A percentile compares a stretch with the other conserved stretches of the same genome.
These are phyloP conservation scores for Eptesicus fuscus DNA, from an alignment of 2,113 vertebrate genomes.

Conservation along the genomic window DNA sequence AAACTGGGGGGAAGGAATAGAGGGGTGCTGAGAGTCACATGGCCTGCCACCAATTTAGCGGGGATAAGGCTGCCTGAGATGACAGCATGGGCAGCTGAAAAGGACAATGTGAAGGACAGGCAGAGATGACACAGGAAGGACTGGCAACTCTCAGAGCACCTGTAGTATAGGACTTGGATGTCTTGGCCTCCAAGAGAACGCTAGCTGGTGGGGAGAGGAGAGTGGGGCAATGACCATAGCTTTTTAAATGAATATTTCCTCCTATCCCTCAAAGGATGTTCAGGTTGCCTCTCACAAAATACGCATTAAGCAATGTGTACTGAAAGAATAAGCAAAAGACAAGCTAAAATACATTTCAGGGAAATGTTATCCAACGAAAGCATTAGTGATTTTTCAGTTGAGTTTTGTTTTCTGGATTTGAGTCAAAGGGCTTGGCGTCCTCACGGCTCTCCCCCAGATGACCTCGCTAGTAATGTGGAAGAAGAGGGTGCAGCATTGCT, in stretches of 20 bases:
- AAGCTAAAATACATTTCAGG: background rate
- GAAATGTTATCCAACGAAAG: background rate
- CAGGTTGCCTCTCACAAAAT: background rate
- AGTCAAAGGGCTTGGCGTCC: background rate
- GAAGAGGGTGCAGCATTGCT: background rate
- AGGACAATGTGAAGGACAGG: background rate
- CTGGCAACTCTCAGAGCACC: background rate
- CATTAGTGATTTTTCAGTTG: background rate
- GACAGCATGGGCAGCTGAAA: background rate
- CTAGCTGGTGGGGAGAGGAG: background rate
- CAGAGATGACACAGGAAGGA: background rate
- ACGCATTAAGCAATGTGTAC: background rate
- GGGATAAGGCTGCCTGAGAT: too few relatives aligned
- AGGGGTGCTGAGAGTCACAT: accelerated
- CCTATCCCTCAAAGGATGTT: background rate
- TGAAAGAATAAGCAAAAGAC: background rate
- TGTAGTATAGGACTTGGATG: background rate
- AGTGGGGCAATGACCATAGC: too few relatives aligned
- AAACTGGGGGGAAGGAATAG: background rate
- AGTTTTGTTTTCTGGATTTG: background rate
- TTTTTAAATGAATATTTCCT: background rate
- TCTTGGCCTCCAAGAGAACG: background rate
- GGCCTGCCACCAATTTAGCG: background rate
- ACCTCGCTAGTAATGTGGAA: background rate
- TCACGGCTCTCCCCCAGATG: background rate